These are phyloP conservation scores for Ophioninae sp. DNA, from an alignment of 2,888 invertebrate genomes.

Conservation along the genomic window DNA sequence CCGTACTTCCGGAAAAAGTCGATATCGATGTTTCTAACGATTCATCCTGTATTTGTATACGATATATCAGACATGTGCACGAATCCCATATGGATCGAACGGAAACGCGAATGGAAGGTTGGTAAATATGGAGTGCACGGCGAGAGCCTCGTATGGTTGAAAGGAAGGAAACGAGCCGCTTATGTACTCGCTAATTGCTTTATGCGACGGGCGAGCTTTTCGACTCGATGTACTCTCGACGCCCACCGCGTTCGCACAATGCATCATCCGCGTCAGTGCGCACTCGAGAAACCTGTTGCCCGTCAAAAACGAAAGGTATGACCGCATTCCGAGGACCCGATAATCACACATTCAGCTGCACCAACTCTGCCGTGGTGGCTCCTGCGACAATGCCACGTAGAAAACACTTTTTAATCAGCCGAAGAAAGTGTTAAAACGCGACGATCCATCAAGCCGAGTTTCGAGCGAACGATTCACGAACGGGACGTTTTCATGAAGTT, in stretches of 20 bases:
- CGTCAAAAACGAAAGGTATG: conserved; percentile 22
- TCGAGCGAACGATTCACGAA: too few species aligned
- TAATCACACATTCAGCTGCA: conserved; percentile 11
- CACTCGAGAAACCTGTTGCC: conserved; percentile 41
- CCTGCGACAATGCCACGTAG: conserved; percentile 1
- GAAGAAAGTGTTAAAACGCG: conserved; percentile 5
- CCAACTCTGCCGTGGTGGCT: conserved; percentile 10
- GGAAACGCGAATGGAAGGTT: conserved; percentile 1
- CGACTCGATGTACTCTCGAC: conserved; percentile 28
- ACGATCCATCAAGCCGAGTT: background rate
- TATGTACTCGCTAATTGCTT: conserved; percentile 38
- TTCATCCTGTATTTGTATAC: too few species aligned
- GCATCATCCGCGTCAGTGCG: conserved; percentile 21
- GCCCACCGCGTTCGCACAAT: conserved; percentile 8
- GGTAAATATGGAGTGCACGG: background rate
- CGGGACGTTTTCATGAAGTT: too few species aligned
- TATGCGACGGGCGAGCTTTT: conserved; percentile 28
- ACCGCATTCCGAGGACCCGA: conserved; percentile 20
- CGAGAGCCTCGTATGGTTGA: background rate
- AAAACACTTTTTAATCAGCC: conserved; percentile 23
- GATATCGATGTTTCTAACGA: too few species aligned
- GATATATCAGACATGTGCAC: too few species aligned
- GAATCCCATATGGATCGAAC: conserved; percentile 23
- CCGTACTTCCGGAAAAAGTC: too few species aligned
- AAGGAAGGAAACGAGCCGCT: conserved; percentile 15